Percentiles rank a stretch among this genome's conserved stretches.
phyloP scores from a whole-genome alignment of 37 sponge, comb jelly and placozoan genomes.

The Chondrilla cf. caribensis region DNA sequence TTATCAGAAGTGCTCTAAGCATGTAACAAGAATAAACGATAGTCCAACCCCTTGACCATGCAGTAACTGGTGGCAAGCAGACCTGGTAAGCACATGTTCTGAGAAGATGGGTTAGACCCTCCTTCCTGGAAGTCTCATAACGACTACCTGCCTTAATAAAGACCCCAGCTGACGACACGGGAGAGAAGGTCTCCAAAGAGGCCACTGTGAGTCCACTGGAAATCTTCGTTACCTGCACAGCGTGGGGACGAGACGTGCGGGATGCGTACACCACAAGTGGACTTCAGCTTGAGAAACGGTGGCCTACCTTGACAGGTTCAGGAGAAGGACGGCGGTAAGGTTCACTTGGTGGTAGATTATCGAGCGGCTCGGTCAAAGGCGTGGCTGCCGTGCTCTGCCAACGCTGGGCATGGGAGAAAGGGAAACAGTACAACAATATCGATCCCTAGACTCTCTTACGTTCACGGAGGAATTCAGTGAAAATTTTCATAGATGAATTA shows the following conservation, averaged over 20 bases:
- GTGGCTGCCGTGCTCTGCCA: constrained; percentile 8
- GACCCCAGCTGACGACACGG: constrained; percentile 35
- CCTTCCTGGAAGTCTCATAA: constrained; percentile 60
- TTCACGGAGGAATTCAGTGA: neutral
- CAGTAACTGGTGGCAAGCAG: neutral
- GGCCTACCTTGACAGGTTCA: neutral
- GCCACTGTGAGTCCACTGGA: constrained; percentile 77
- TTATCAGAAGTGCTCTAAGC: constrained; percentile 52
- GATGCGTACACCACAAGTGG: no score
- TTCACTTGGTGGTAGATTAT: neutral
- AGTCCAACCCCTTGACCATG: neutral
- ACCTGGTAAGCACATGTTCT: constrained; percentile 76
- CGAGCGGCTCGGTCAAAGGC: constrained; percentile 6
- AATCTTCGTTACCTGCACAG: constrained; percentile 51
- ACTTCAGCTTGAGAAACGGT: no score
- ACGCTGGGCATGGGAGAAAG: neutral
- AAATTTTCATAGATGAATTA: neutral
- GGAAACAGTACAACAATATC: neutral
- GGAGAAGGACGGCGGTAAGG: neutral
- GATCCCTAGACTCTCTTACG: neutral
- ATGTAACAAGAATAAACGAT: neutral
- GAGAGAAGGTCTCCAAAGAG: constrained; percentile 59
- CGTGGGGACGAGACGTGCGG: no score
- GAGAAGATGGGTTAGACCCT: constrained; percentile 76
- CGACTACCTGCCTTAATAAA: constrained; percentile 78